Evolutionary conservation across 1,140 invertebrate species (phyloP).

Genomic region (Gryon sp.): DNA sequence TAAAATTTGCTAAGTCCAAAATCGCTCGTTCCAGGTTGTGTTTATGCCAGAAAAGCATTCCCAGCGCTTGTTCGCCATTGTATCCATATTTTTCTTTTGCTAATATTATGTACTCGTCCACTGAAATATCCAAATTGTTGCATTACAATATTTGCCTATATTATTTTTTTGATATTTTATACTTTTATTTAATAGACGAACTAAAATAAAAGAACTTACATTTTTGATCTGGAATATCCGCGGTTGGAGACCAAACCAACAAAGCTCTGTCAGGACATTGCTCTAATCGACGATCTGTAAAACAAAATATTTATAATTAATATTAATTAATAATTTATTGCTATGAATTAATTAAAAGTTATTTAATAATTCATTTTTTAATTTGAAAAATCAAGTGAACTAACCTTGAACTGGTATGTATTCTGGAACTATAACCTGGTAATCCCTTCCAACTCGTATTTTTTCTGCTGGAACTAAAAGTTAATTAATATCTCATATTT

Average conservation of each 20-base stretch:
- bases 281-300: slow-evolving; percentile 74
- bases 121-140: slow-evolving; percentile 79
- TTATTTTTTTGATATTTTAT: not conserved
- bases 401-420: slow-evolving; percentile 82
- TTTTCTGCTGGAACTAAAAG: slow-evolving; percentile 88
- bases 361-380: not conserved
- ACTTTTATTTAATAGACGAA: too few species aligned
- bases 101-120: slow-evolving; percentile 96
- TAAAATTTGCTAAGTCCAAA: slow-evolving; percentile 96
- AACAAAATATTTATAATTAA: slow-evolving; percentile 39
- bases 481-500: slow-evolving; percentile 21
- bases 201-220: slow-evolving; percentile 81
- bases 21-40: slow-evolving; percentile 96
- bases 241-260: slow-evolving; percentile 96
- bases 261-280: slow-evolving; percentile 89
- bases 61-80: slow-evolving; percentile 97
- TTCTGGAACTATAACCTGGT: slow-evolving; percentile 94
- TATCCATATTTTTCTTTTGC: slow-evolving; percentile 99
- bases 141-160: not conserved
- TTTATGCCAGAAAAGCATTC: slow-evolving; percentile 99
- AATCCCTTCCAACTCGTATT: slow-evolving; percentile 95
- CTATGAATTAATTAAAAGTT: too few species aligned
- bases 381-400: not conserved
- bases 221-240: slow-evolving; percentile 91
- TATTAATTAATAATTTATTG: too few species aligned